These are phyloP conservation scores for Diarsia dahlii DNA, from an alignment of 2,888 invertebrate genomes.

Conservation along the genomic window DNA sequence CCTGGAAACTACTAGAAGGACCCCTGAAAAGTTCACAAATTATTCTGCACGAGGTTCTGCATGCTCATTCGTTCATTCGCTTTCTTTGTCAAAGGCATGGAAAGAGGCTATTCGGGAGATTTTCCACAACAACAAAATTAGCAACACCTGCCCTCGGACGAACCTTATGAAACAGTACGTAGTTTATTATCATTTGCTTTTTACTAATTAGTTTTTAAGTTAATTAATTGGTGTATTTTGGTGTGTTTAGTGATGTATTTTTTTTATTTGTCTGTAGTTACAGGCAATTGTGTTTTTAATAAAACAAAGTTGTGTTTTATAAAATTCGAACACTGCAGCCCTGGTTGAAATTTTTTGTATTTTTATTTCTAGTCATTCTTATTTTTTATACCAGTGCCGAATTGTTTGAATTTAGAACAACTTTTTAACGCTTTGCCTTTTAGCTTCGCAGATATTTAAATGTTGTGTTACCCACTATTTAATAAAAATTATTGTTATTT, in stretches of 20 bases:
- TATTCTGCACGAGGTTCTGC: constrained; percentile 63
- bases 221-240: constrained; percentile 19
- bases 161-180: constrained; percentile 99
- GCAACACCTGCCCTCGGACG: constrained; percentile 98
- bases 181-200: constrained; percentile 59
- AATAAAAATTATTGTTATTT: too few relatives aligned
- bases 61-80: constrained; percentile 79
- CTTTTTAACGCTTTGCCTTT: constrained; percentile 1
- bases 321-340: neutral
- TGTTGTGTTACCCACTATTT: too few relatives aligned
- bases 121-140: constrained; percentile 99
- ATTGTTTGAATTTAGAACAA: neutral
- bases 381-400: constrained; percentile 4
- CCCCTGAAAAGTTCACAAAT: constrained; percentile 67
- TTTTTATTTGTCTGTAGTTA: neutral
- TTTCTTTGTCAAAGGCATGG: constrained; percentile 94
- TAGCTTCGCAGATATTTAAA: neutral
- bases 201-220: constrained; percentile 18
- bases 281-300: too few relatives aligned
- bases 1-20: constrained; percentile 55
- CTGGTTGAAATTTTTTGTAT: constrained; percentile 1
- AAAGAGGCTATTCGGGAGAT: constrained; percentile 96
- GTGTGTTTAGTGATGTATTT: constrained; percentile 25
- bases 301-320: neutral
- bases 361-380: too few relatives aligned